Conservation (phyloP, 2,888 invertebrate genomes). For the Pristionchus mayeri region DNA sequence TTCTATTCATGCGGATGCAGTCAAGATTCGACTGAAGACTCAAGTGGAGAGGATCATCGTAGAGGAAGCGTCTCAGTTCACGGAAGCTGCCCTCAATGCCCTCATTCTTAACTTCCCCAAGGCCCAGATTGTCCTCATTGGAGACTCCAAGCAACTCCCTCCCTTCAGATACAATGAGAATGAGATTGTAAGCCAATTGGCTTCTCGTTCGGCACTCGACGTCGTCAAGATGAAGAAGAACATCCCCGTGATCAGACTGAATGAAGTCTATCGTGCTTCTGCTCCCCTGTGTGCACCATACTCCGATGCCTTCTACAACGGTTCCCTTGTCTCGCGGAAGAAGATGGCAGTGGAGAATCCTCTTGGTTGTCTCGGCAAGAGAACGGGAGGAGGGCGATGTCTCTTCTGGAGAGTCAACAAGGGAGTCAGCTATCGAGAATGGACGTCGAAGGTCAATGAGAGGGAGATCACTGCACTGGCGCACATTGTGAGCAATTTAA, state of each 20-base stretch:
- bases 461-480: neutral
- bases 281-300: neutral
- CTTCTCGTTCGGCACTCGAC: neutral
- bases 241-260: neutral
- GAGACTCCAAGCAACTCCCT: conserved; percentile 13
- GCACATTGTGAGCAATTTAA: neutral
- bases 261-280: neutral
- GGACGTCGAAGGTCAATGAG: neutral
- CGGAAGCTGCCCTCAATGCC: neutral
- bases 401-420: conserved; percentile 3
- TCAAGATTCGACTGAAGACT: neutral
- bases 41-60: neutral
- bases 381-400: neutral
- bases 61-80: conserved; percentile 39
- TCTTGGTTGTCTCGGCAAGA: neutral
- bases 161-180: conserved; percentile 11
- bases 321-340: neutral
- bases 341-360: neutral
- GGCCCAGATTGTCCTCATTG: conserved; percentile 12
- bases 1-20: neutral
- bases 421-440: neutral
- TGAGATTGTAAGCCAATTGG: neutral
- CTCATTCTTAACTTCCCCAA: neutral
- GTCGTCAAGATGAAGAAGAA: neutral
- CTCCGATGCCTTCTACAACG: neutral